Evolutionary conservation across 2,113 vertebrate species (phyloP), one percentile per base, ranked within the genome.

Genomic region (Lophius piscatorius): DNA sequence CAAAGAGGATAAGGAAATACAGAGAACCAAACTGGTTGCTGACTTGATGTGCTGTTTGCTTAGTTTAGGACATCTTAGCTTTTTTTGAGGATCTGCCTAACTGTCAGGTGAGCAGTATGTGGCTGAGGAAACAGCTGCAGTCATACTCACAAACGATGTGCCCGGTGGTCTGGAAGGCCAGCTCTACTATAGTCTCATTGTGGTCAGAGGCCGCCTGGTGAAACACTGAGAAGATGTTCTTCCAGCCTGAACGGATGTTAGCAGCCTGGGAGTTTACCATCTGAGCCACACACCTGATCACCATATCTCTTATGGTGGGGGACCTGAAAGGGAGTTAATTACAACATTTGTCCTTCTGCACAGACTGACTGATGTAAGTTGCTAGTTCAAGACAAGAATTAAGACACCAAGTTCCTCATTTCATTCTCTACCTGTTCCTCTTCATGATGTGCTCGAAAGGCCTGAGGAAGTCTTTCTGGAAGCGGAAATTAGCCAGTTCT

Each of bases 371-470:
- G n/a, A n/a, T n/a, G n/a, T n/a, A n/a, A n/a, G n/a, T n/a, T n/a
- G n/a, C n/a, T n/a, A n/a, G n/a, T n/a, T n/a, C n/a, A n/a, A n/a
- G n/a, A n/a, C n/a, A n/a, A n/a, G n/a, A n/a, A n/a, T n/a, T n/a
- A n/a, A n/a, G n/a, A n/a, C n/a, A n/a, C n/a, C n/a, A n/a, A n/a
- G n/a, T n/a, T n/a, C n/a, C n/a, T n/a, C n/a, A n/a, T n/a, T n/a
- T n/a, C n/a, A n/a, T n/a, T n/a, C n/a, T n/a, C n/a, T n/a, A 98
- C 96, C 96, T 95, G 89, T 99, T 99, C 85, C 96, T 98, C 84
- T 99, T 98, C 95, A 99, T 94, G 68, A 99, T 99, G 78, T 98
- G 95, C 60, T 98, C 96, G 89, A 99, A 99, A 21, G 97, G 97
- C 70, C 97, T 90, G 34, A 99, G 89, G 78, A 99, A 99, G 78